These are phyloP conservation scores for Saccostrea echinata DNA, from an alignment of 1,140 invertebrate species.

Conservation along the genomic window DNA sequence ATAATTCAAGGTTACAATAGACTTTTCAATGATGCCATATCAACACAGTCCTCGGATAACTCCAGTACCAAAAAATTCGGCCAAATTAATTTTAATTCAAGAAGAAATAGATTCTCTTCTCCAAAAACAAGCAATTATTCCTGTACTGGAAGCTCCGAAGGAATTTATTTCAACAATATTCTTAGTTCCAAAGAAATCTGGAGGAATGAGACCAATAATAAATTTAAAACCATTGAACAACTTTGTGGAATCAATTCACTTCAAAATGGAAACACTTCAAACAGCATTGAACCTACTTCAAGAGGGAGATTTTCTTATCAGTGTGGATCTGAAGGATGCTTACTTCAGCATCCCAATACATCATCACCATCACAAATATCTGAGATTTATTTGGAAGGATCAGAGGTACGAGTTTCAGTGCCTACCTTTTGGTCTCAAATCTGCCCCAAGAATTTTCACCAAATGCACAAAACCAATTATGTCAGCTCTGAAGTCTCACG, in stretches of 20 bases:
- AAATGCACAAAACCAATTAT: constrained; percentile 48
- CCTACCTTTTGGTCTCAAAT: constrained; percentile 49
- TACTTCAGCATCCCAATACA: too few relatives aligned
- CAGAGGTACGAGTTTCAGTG: constrained; percentile 28
- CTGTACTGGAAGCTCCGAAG: background rate
- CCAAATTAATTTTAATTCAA: background rate
- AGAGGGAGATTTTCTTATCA: too few relatives aligned
- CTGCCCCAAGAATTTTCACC: constrained; percentile 50
- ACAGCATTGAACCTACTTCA: constrained; percentile 16
- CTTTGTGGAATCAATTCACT: background rate
- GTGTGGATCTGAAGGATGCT: too few relatives aligned
- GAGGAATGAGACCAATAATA: background rate
- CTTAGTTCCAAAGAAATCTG: constrained; percentile 47
- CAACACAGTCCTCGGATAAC: background rate
- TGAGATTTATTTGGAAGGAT: constrained; percentile 46
- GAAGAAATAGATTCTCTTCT: constrained; percentile 46
- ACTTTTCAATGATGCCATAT: constrained; percentile 10
- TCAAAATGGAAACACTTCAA: constrained; percentile 44
- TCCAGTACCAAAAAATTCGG: background rate
- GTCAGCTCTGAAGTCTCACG: constrained; percentile 17
- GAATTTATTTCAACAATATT: constrained; percentile 52
- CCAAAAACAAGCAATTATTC: constrained; percentile 44
- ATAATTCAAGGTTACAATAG: constrained; percentile 37
- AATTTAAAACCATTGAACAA: constrained; percentile 53
- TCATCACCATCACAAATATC: constrained; percentile 7